Base-by-base conservation (phyloP, 1,140 invertebrate species). In the Brachionus asplanchnoidis region DNA sequence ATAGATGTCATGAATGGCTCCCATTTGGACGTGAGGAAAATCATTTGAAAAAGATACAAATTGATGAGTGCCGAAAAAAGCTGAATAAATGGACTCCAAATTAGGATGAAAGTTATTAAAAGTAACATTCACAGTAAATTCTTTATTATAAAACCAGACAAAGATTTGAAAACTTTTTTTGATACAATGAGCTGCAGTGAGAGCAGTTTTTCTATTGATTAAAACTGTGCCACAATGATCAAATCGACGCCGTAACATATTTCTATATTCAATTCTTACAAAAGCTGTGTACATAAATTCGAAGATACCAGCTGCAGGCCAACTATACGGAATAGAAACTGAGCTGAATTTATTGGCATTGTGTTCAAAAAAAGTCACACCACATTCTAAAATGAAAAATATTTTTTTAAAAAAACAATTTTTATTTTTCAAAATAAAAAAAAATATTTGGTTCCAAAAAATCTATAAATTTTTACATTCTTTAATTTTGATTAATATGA, bases 11-110 rank as follows among this genome's bases (percentile, higher is more conserved):
- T 82, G 5, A 14, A 82, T 11, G 26, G 36, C 79, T 44, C 20
- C 79, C 53, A 82, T 65, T 40, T 82, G 40, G n/a, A 82, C 79
- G 66, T 82, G 53, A 4, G 79, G 79, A 0, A 82, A 42, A 44
- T 65, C 79, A 68, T 9, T 17, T 14, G 1, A 2, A 68, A 23
- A 65, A n/a, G 14, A 40, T 12, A 82, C 53, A 60, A 14, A 65
- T 42, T 20, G 11, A 46, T 82, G 14, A 42, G 53, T 82, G n/a
- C 53, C 79, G 40, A 82, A 44, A 82, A 44, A 82, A 1, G 36
- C 6, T 9, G 20, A 12, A 46, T 82, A 82, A 8, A 82, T 82
- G 3, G 79, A 82, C 17, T 82, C 53, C 7, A 82, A 36, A 44
- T 42, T 65, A n/a, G 65, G 53, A 65, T 65, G 40, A 26, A 82